These are phyloP conservation scores for Elephas maximus DNA, from an alignment of 2,113 vertebrate species.

Conservation along the genomic window DNA sequence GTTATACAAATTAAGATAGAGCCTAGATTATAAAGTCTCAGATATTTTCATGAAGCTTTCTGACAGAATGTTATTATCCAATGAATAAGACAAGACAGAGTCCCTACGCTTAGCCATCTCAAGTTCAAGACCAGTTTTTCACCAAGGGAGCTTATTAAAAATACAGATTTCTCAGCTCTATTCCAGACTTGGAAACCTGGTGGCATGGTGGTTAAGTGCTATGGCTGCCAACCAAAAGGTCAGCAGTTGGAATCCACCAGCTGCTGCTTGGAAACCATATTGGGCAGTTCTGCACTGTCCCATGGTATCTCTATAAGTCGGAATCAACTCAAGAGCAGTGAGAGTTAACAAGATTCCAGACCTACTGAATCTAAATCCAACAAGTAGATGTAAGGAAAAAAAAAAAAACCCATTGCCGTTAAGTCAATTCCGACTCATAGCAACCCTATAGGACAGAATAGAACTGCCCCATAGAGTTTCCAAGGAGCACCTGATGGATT, in stretches of 20 bases:
- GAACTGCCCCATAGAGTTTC: too few relatives aligned
- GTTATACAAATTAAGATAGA: slow-evolving; percentile 56
- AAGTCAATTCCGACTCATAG: too few relatives aligned
- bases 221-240: too few relatives aligned
- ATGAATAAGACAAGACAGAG: not conserved
- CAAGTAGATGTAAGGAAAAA: not conserved
- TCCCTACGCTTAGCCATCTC: not conserved
- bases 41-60: slow-evolving; percentile 54
- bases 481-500: too few relatives aligned
- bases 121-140: slow-evolving; percentile 60
- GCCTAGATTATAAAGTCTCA: slow-evolving; percentile 45
- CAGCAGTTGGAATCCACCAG: too few relatives aligned
- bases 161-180: slow-evolving; percentile 13
- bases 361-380: slow-evolving; percentile 54
- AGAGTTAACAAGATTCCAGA: not conserved
- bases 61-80: slow-evolving; percentile 34
- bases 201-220: too few relatives aligned
- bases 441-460: too few relatives aligned
- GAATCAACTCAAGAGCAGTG: too few relatives aligned
- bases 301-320: too few relatives aligned
- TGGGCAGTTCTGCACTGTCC: too few relatives aligned
- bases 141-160: slow-evolving; percentile 46
- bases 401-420: too few relatives aligned
- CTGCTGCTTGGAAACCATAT: too few relatives aligned
- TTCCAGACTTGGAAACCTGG: not conserved